Conservation (phyloP, 2,113 vertebrate genomes). For the Euleptes europaea region DNA sequence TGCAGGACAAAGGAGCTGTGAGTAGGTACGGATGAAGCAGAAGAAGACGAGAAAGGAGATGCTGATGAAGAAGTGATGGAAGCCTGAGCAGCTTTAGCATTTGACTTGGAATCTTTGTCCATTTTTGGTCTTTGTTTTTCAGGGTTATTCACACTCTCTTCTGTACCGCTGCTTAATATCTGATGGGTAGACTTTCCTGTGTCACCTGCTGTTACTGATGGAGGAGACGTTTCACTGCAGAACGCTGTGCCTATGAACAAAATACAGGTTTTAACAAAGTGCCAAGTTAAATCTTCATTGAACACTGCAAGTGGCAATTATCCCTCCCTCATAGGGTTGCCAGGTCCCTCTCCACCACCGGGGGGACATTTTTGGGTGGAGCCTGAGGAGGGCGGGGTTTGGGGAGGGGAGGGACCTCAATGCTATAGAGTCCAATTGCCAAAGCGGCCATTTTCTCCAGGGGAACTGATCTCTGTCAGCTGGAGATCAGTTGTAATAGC, state of each 20-base stretch:
- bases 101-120: slow-evolving; percentile 60
- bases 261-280: slow-evolving; percentile 25
- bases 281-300: background rate
- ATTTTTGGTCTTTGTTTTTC: slow-evolving; percentile 63
- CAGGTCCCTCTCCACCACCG: too few species aligned
- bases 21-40: slow-evolving; percentile 73
- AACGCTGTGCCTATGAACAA: slow-evolving; percentile 63
- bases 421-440: too few species aligned
- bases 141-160: slow-evolving; percentile 53
- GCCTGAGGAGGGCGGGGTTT: too few species aligned
- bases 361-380: too few species aligned
- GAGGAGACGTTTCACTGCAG: slow-evolving; percentile 61
- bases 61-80: slow-evolving; percentile 56
- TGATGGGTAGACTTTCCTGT: slow-evolving; percentile 47
- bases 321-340: too few species aligned
- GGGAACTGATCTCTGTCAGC: too few species aligned
- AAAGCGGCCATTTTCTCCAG: too few species aligned
- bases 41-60: slow-evolving; percentile 76
- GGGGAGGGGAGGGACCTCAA: too few species aligned
- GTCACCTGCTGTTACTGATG: slow-evolving; percentile 44
- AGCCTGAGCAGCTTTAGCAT: slow-evolving; percentile 52
- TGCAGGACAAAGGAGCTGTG: slow-evolving; percentile 66
- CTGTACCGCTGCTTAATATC: slow-evolving; percentile 28
- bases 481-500: too few species aligned
- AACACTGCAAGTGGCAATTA: background rate